Base-by-base conservation (phyloP, 1,140 invertebrate species). In the Ostrea denselamellosa region DNA sequence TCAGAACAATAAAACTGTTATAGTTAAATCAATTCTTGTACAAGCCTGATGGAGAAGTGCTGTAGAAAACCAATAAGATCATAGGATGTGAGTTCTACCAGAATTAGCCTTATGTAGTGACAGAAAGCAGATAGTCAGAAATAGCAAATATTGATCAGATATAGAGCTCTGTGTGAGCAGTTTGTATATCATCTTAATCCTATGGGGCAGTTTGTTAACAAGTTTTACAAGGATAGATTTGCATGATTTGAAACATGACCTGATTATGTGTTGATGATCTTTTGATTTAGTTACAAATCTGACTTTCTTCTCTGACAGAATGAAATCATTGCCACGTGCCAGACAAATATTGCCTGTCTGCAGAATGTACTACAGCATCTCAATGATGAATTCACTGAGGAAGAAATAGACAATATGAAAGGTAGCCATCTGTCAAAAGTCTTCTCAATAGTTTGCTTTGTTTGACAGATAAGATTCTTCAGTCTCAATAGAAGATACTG, bases 281-380 rank as follows among this genome's bases (percentile, higher is more conserved):
- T 12, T 52, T 81, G 22, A 77, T 12, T 77, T 10, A 25, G 44
- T 81, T 19, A 9, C 53, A 8, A 83, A 83, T 83, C n/a, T 83
- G 51, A 4, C 19, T 22, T 52, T 83, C 4, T 8, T 83, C n/a
- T 83, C 4, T 83, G 34, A n/a, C 82, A 83, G 97, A 96, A 96
- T 90, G 97, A 97, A 94, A 96, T 97, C 87, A 95, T 97, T 91
- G 96, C 96, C 82, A 97, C 97, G 77, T 97, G 97, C 94, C 96
- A 96, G 92, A 97, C 97, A 91, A 97, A 97, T 93, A 96, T 97
- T 71, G 96, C 95, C 86, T 97, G 96, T 92, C 95, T 97, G 92
- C 95, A 96, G 56, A 88, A 89, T 90, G 90, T 94, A 90, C 88
- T 88, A 52, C 83, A 88, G 52, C 89, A 93, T 77, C 89, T 91